Evolutionary conservation across 2,888 invertebrate species (phyloP).

Genomic region (Mystacides longicornis): DNA sequence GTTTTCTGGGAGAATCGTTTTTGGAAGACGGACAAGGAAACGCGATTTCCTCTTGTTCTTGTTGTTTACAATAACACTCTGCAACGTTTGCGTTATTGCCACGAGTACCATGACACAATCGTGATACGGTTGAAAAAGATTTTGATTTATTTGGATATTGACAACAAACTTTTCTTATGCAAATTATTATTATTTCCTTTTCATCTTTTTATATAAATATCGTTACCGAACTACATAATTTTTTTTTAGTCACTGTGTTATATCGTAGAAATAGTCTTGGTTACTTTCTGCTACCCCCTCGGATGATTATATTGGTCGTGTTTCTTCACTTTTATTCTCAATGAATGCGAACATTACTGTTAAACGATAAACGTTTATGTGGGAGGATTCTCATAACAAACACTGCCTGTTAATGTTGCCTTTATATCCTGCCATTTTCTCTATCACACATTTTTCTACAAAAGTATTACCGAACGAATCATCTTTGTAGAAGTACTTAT

Average conservation of each 20-base stretch:
- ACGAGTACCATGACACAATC: not conserved
- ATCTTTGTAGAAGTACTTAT: no score
- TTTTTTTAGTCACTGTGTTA: no score
- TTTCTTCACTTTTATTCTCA: no score
- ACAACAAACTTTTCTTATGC: not conserved
- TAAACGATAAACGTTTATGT: no score
- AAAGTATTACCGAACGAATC: no score
- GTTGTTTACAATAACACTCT: constrained; percentile 19
- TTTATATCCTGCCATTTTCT: not conserved
- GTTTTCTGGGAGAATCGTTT: constrained; percentile 8
- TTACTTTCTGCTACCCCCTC: no score
- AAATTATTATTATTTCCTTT: not conserved
- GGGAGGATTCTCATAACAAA: not conserved
- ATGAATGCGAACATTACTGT: no score
- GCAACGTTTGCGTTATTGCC: no score
- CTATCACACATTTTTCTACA: no score
- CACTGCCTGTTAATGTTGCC: not conserved
- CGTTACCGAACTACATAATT: no score
- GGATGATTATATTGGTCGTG: no score
- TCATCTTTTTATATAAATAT: not conserved
- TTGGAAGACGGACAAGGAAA: constrained; percentile 3
- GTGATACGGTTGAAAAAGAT: not conserved
- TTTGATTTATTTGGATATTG: not conserved
- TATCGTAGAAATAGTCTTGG: no score
- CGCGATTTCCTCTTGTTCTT: constrained; percentile 17